phyloP scores from a whole-genome alignment of 2,797 vertebrate genomes.

The Malurus splendens region DNA sequence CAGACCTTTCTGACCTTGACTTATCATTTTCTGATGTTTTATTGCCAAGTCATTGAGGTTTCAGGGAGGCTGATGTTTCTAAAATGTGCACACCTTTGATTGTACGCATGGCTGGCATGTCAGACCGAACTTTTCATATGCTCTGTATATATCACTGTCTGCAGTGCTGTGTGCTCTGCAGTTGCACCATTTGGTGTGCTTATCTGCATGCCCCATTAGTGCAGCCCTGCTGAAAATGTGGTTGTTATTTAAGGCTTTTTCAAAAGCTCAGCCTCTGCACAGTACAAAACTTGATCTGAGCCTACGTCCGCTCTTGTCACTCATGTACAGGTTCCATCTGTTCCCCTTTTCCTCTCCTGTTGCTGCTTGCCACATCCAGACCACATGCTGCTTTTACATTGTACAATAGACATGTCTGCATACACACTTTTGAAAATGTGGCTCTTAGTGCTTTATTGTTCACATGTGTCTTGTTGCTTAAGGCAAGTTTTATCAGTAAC shows the following conservation, averaged over 20 bases:
- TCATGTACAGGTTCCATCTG: conserved; percentile 56
- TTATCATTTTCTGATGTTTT: conserved; percentile 54
- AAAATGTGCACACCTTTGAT: conserved; percentile 42
- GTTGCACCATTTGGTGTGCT: neutral
- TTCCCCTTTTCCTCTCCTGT: conserved; percentile 42
- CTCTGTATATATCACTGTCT: conserved; percentile 30
- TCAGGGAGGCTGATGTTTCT: conserved; percentile 24
- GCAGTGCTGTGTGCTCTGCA: neutral
- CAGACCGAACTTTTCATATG: neutral
- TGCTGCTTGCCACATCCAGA: conserved; percentile 52
- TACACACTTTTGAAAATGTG: conserved; percentile 45
- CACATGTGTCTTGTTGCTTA: conserved; percentile 39
- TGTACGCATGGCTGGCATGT: neutral
- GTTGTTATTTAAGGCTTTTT: conserved; percentile 54
- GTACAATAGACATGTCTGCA: conserved; percentile 52
- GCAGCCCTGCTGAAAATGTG: conserved; percentile 49
- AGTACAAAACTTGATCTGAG: conserved; percentile 34
- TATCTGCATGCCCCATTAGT: conserved; percentile 4
- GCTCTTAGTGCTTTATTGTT: conserved; percentile 39
- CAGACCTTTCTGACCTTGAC: conserved; percentile 33
- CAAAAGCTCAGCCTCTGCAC: conserved; percentile 42
- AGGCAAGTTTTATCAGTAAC: conserved; percentile 35
- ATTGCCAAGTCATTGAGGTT: conserved; percentile 37
- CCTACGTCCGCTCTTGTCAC: conserved; percentile 44
- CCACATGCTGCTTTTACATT: conserved; percentile 58